Evolutionary conservation across 1,140 invertebrate species (phyloP).

Genomic region (Heliothis subflexa): DNA sequence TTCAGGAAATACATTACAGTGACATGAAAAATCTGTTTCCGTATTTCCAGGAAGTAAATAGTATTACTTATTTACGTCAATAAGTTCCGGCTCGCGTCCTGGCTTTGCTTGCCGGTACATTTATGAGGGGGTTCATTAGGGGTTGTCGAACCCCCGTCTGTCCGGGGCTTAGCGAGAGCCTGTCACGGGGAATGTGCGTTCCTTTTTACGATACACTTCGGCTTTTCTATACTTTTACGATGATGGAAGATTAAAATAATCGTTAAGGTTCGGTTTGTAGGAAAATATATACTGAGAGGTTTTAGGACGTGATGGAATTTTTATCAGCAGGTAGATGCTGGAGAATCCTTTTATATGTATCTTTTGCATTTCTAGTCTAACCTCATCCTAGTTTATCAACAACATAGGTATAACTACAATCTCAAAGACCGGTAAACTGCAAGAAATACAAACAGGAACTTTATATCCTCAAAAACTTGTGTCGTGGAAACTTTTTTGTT

Average conservation of each 20-base stretch:
- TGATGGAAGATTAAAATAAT: slow-evolving; percentile 8
- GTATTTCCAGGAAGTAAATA: background rate
- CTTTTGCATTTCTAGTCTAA: no score
- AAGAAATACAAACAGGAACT: background rate
- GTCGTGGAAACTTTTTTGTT: background rate
- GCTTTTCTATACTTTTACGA: background rate
- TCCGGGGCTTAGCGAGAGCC: background rate
- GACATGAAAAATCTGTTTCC: background rate
- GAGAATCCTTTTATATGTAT: no score
- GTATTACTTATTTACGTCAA: background rate
- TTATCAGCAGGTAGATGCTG: no score
- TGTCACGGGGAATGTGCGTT: background rate
- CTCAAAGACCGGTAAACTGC: no score
- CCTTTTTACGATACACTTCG: slow-evolving; percentile 20
- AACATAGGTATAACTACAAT: no score
- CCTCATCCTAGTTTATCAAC: no score
- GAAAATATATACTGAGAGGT: background rate
- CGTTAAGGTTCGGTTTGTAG: background rate
- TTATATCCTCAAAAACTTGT: background rate
- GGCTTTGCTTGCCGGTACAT: background rate
- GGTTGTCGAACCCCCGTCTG: background rate
- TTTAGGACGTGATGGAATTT: background rate
- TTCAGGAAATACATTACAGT: background rate
- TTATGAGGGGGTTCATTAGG: background rate
- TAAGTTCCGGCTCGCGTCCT: background rate